Conservation (phyloP, 1,140 invertebrate species). For the Marisa cornuarietis region DNA sequence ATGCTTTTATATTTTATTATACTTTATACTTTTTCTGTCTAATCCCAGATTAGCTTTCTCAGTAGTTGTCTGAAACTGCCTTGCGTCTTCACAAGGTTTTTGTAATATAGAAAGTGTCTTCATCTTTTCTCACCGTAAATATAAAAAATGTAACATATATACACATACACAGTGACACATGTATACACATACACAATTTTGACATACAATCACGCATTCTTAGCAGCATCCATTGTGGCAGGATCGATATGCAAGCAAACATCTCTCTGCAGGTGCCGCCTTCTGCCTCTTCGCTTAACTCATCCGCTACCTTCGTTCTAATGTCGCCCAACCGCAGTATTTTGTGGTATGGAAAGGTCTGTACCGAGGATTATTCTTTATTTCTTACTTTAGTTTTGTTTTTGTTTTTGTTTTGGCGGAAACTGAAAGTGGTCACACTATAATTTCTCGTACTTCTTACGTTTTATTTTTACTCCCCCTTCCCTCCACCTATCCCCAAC, state of each 20-base stretch:
- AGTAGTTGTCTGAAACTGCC: no score
- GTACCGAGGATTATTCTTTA: no score
- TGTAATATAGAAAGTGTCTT: no score
- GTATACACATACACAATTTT: background rate
- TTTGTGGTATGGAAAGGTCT: conserved; percentile 40
- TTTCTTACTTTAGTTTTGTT: no score
- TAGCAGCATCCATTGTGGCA: background rate
- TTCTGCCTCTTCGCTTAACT: conserved; percentile 24
- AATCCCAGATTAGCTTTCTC: no score
- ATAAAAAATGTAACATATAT: background rate
- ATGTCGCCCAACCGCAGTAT: conserved; percentile 20
- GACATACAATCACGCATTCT: background rate
- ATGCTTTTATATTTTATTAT: background rate
- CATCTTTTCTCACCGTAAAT: background rate
- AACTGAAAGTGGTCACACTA: no score
- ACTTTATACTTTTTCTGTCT: no score
- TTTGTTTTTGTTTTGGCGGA: no score
- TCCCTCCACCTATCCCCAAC: no score
- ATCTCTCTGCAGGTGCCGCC: conserved; percentile 22
- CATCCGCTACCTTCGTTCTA: conserved; percentile 33
- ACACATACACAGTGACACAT: background rate
- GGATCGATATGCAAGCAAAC: background rate
- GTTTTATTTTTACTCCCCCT: no score
- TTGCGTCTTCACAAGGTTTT: no score
- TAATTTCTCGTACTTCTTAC: no score